Percentiles rank a stretch among this genome's conserved stretches.
These are phyloP conservation scores for Asteroscopus sphinx DNA, from an alignment of 2,888 invertebrate genomes.

Conservation along the genomic window DNA sequence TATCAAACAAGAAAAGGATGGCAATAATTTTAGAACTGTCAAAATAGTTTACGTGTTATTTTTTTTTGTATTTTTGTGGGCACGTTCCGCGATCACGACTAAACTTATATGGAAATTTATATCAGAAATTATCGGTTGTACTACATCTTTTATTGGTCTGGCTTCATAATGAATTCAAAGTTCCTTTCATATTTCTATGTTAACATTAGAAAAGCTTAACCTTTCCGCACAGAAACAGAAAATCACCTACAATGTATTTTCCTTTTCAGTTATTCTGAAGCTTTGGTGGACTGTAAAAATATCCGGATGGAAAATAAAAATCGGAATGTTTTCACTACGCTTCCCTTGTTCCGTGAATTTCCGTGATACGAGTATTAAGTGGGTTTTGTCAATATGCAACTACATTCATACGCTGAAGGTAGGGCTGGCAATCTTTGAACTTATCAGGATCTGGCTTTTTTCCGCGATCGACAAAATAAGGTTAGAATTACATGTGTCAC, in stretches of 20 bases:
- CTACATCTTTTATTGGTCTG: too few species aligned
- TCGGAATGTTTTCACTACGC: slow-evolving; percentile 5
- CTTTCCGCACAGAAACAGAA: neutral
- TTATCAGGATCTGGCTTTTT: neutral
- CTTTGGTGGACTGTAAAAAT: neutral
- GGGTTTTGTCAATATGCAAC: slow-evolving; percentile 31
- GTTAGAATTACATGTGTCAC: too few species aligned
- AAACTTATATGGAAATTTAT: too few species aligned
- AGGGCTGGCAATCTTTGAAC: slow-evolving; percentile 9
- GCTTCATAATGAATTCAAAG: too few species aligned
- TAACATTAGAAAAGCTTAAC: neutral
- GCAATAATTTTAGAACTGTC: too few species aligned
- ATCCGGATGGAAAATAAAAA: slow-evolving; percentile 23
- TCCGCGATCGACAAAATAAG: too few species aligned
- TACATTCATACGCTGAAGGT: slow-evolving; percentile 8
- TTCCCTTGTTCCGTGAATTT: slow-evolving; percentile 10
- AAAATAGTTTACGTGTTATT: too few species aligned
- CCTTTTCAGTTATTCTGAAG: slow-evolving; percentile 8
- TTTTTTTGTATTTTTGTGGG: too few species aligned
- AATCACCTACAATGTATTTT: neutral
- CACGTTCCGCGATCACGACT: too few species aligned
- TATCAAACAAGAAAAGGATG: too few species aligned
- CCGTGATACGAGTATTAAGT: slow-evolving; percentile 11
- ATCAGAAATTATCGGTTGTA: too few species aligned
- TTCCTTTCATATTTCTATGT: too few species aligned